These are phyloP conservation scores for Anser cygnoides DNA, from an alignment of 2,113 vertebrate species.

Conservation along the genomic window DNA sequence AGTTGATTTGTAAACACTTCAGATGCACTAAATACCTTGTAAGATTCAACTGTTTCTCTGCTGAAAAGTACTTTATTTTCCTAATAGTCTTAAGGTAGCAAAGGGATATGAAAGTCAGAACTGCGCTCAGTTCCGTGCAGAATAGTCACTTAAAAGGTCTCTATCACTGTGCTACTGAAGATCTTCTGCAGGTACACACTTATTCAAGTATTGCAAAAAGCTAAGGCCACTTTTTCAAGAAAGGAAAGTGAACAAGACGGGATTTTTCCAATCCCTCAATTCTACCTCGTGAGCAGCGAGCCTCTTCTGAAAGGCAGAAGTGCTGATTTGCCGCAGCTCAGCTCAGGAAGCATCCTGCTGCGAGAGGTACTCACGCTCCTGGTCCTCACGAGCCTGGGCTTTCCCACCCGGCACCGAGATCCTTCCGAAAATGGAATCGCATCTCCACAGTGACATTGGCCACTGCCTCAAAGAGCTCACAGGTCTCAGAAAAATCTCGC, in stretches of 20 bases:
- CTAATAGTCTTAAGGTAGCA: slow-evolving; percentile 77
- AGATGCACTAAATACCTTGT: slow-evolving; percentile 76
- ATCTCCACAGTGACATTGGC: slow-evolving; percentile 40
- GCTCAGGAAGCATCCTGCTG: slow-evolving; percentile 53
- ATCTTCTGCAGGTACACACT: slow-evolving; percentile 76
- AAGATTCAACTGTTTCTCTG: slow-evolving; percentile 73
- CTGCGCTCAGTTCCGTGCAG: slow-evolving; percentile 51
- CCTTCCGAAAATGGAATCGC: slow-evolving; percentile 42
- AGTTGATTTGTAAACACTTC: slow-evolving; percentile 80
- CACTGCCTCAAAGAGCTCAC: slow-evolving; percentile 15
- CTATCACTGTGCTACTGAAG: slow-evolving; percentile 79
- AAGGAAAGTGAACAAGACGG: slow-evolving; percentile 77
- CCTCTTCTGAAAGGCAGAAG: slow-evolving; percentile 65
- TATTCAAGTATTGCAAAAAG: slow-evolving; percentile 88
- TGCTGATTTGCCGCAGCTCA: slow-evolving; percentile 49
- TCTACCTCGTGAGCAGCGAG: slow-evolving; percentile 65
- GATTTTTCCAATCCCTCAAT: slow-evolving; percentile 70
- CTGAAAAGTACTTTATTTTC: slow-evolving; percentile 71
- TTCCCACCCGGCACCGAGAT: slow-evolving; percentile 49
- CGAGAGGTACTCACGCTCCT: slow-evolving; percentile 24
- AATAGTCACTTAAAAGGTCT: slow-evolving; percentile 73
- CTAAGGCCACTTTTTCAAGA: slow-evolving; percentile 87
- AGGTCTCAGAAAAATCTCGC: slow-evolving; percentile 55
- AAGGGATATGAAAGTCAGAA: slow-evolving; percentile 74
- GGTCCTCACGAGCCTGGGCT: slow-evolving; percentile 56